These are phyloP conservation scores for Cynopterus brachyotis DNA, from an alignment of 2,113 vertebrate genomes.

Conservation along the genomic window DNA sequence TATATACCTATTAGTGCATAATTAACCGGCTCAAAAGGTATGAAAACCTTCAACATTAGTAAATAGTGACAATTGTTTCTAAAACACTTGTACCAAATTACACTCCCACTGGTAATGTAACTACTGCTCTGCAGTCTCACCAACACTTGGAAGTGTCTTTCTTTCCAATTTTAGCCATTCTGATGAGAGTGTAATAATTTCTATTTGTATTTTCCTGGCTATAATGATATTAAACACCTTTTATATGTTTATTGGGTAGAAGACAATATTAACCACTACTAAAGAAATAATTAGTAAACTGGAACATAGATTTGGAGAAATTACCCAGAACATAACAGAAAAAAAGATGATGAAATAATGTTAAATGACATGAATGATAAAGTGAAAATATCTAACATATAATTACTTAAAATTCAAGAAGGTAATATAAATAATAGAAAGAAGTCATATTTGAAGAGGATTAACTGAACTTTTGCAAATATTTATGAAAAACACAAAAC, in stretches of 20 bases:
- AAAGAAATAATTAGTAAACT: neutral
- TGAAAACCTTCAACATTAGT: neutral
- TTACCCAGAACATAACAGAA: neutral
- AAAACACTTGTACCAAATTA: neutral
- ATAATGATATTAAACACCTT: neutral
- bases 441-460: neutral
- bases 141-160: neutral
- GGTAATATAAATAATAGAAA: neutral
- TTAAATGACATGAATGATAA: neutral
- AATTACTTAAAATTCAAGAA: slow-evolving; percentile 24
- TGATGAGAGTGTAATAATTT: neutral
- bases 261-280: neutral
- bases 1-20: neutral
- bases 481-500: slow-evolving; percentile 13
- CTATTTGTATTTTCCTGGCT: neutral
- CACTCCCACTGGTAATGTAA: too few species aligned
- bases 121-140: neutral
- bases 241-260: neutral
- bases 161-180: neutral
- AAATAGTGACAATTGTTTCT: neutral
- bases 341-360: neutral
- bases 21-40: neutral
- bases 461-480: neutral
- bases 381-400: neutral
- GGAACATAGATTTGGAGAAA: neutral